A percentile compares a stretch with the other conserved stretches of the same genome.
phyloP scores from a whole-genome alignment of 53 echinoderm and acorn worm genomes.

The Patiria pectinifera region DNA sequence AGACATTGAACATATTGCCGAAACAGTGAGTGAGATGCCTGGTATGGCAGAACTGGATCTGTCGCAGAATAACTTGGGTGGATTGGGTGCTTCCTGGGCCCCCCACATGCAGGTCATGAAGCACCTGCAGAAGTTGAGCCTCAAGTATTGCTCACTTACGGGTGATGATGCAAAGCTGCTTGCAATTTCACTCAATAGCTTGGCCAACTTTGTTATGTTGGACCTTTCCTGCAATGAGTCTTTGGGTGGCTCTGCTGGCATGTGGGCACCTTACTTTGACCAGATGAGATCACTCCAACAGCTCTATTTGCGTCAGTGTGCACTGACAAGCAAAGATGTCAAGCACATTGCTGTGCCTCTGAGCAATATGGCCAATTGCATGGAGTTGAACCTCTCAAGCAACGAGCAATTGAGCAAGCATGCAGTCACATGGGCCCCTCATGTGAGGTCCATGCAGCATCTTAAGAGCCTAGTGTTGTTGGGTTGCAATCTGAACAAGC shows the following conservation, averaged over 20 bases:
- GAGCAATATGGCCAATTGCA: neutral
- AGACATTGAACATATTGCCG: conserved; percentile 9
- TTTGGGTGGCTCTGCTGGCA: conserved; percentile 24
- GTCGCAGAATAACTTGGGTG: conserved; percentile 16
- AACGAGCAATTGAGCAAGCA: neutral
- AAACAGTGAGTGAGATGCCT: conserved; percentile 3
- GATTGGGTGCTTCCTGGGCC: neutral
- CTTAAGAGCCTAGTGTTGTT: neutral
- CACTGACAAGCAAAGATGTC: conserved; percentile 23
- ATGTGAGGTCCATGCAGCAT: conserved; percentile 10
- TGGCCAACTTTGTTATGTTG: conserved; percentile 12
- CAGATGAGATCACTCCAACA: conserved; percentile 29
- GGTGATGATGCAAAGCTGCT: conserved; percentile 14
- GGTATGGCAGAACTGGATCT: conserved; percentile 10
- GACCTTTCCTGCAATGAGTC: conserved; percentile 33
- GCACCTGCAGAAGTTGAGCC: conserved; percentile 27
- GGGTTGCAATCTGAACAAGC: conserved; percentile 1
- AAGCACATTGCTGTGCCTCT: conserved; percentile 8
- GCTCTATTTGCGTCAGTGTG: conserved; percentile 19
- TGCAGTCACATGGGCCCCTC: conserved; percentile 1
- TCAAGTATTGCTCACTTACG: conserved; percentile 40
- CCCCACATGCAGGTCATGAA: conserved; percentile 24
- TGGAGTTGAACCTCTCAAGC: conserved; percentile 33
- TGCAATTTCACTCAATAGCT: neutral
- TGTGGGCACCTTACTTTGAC: conserved; percentile 22